These are phyloP conservation scores for Caracal caracal DNA, from an alignment of 2,113 vertebrate genomes.

Conservation along the genomic window DNA sequence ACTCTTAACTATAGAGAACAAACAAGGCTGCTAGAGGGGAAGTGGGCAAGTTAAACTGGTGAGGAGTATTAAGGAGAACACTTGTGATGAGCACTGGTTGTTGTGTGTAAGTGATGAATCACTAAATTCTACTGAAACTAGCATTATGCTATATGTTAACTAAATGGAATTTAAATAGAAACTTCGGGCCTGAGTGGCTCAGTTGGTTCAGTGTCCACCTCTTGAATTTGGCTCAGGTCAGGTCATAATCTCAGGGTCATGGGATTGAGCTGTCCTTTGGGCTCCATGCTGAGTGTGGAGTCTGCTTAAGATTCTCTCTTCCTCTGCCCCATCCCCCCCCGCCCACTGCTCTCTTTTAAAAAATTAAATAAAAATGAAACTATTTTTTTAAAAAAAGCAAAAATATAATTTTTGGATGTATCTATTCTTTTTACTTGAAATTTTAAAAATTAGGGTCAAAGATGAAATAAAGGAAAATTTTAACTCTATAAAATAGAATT, in stretches of 20 bases:
- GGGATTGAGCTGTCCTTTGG: too few species aligned
- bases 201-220: too few species aligned
- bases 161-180: neutral
- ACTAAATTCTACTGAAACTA: neutral
- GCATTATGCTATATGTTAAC: neutral
- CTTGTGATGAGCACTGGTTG: neutral
- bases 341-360: too few species aligned
- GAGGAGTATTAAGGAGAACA: neutral
- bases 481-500: neutral
- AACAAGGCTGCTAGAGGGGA: neutral
- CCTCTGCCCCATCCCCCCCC: too few species aligned
- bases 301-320: too few species aligned
- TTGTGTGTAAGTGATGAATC: neutral
- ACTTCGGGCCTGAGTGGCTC: neutral
- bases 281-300: too few species aligned
- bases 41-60: neutral
- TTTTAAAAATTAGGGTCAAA: neutral
- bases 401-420: neutral
- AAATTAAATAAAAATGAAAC: neutral
- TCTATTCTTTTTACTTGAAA: neutral
- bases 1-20: neutral
- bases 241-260: too few species aligned
- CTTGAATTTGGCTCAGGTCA: too few species aligned
- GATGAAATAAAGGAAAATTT: neutral
- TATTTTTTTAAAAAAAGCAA: neutral